These are phyloP conservation scores for Drosophila eohydei DNA, from an alignment of 2,888 invertebrate species.

Conservation along the genomic window DNA sequence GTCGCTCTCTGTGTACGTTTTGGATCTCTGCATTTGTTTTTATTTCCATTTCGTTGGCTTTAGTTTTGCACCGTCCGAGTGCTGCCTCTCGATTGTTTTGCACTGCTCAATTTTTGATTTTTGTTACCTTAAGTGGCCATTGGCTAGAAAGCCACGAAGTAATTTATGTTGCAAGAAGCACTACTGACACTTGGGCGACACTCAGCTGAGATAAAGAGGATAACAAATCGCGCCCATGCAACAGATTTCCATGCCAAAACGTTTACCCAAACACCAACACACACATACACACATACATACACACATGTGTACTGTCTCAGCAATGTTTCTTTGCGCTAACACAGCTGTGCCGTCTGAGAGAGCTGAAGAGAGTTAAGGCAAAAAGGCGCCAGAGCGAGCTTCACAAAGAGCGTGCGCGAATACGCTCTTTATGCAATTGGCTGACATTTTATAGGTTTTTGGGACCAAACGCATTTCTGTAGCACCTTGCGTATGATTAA, in stretches of 20 bases:
- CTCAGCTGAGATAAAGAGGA: conserved; percentile 81
- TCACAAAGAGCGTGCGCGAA: conserved; percentile 60
- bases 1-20: conserved; percentile 3
- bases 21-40: conserved; percentile 20
- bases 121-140: conserved; percentile 41
- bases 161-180: conserved; percentile 77
- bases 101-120: conserved; percentile 36
- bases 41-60: conserved; percentile 25
- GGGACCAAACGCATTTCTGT: accelerated
- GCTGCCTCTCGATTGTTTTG: conserved; percentile 44
- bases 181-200: conserved; percentile 75
- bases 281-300: conserved; percentile 16
- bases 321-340: conserved; percentile 20
- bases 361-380: background rate
- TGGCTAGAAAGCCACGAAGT: conserved; percentile 61
- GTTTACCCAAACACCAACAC: conserved; percentile 28
- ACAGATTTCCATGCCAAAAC: conserved; percentile 75
- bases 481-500: background rate
- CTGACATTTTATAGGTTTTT: background rate
- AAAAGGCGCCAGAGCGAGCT: conserved; percentile 11
- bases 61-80: conserved; percentile 23
- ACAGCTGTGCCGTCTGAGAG: conserved; percentile 59
- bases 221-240: conserved; percentile 80
- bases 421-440: conserved; percentile 15
- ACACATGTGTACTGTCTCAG: background rate